Evolutionary conservation across 2,888 invertebrate genomes (phyloP).

Genomic region (Apotomis turbidana): DNA sequence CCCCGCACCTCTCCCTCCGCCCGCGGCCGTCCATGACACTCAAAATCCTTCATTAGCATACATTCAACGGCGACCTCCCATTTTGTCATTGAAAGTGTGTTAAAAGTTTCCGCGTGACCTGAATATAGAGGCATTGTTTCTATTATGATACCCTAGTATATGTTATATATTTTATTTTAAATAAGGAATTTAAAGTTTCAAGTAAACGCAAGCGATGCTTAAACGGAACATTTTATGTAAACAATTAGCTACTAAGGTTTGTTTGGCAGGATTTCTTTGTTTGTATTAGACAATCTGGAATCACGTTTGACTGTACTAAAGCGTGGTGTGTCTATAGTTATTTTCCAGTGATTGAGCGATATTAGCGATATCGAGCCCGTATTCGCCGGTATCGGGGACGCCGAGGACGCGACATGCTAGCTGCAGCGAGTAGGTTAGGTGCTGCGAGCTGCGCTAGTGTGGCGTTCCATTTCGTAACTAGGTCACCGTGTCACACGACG

Average conservation of each 20-base stretch:
- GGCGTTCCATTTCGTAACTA: slow-evolving; percentile 82
- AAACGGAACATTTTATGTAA: no score
- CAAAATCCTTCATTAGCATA: slow-evolving; percentile 60
- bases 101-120: slow-evolving; percentile 37
- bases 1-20: slow-evolving; percentile 33
- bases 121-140: slow-evolving; percentile 24
- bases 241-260: no score
- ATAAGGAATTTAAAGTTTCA: no score
- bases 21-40: slow-evolving; percentile 55
- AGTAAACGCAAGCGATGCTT: no score
- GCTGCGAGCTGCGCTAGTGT: slow-evolving; percentile 70
- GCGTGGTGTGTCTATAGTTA: neutral
- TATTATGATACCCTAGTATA: slow-evolving; percentile 1
- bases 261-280: no score
- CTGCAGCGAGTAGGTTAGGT: slow-evolving; percentile 59
- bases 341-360: neutral
- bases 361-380: neutral
- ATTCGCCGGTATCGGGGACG: neutral
- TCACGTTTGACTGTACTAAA: no score
- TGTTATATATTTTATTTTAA: neutral
- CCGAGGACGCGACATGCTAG: slow-evolving; percentile 29
- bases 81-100: slow-evolving; percentile 50
- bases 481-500: slow-evolving; percentile 81
- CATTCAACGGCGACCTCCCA: slow-evolving; percentile 51
- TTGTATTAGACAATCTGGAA: no score